These are phyloP conservation scores for Gobio gobio DNA, from an alignment of 2,113 vertebrate species.

Conservation along the genomic window DNA sequence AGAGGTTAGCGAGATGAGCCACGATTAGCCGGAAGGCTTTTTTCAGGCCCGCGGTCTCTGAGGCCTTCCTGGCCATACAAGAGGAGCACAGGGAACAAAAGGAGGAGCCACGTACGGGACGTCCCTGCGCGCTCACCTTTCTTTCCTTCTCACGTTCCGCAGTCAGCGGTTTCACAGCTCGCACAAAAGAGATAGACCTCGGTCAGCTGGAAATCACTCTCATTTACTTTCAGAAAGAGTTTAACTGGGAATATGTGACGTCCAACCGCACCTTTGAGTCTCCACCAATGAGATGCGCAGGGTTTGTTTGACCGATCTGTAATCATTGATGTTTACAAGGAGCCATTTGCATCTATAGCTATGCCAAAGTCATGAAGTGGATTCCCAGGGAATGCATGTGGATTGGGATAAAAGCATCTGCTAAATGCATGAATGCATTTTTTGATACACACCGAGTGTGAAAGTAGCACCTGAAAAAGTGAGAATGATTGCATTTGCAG, in stretches of 20 bases:
- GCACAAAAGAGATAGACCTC: slow-evolving; percentile 55
- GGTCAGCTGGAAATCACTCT: background rate
- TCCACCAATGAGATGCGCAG: too few species aligned
- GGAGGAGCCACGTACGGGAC: slow-evolving; percentile 55
- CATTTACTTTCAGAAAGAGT: background rate
- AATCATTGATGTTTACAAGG: too few species aligned
- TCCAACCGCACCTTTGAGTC: too few species aligned
- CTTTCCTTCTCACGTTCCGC: slow-evolving; percentile 50
- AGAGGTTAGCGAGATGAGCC: slow-evolving; percentile 37
- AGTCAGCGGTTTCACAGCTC: slow-evolving; percentile 47
- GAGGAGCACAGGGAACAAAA: slow-evolving; percentile 51
- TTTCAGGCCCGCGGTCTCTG: slow-evolving; percentile 55
- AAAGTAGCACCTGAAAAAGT: background rate
- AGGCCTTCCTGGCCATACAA: slow-evolving; percentile 57
- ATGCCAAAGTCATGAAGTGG: background rate
- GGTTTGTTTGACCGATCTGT: too few species aligned
- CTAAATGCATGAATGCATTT: background rate
- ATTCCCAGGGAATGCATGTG: background rate
- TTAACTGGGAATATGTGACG: too few species aligned
- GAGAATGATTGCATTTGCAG: background rate
- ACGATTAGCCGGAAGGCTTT: slow-evolving; percentile 39
- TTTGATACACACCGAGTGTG: background rate
- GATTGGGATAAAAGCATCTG: background rate
- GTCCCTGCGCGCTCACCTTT: slow-evolving; percentile 52
- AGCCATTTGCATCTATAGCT: background rate